Base-by-base conservation (phyloP, 2,113 vertebrate genomes). In the Etheostoma spectabile region DNA sequence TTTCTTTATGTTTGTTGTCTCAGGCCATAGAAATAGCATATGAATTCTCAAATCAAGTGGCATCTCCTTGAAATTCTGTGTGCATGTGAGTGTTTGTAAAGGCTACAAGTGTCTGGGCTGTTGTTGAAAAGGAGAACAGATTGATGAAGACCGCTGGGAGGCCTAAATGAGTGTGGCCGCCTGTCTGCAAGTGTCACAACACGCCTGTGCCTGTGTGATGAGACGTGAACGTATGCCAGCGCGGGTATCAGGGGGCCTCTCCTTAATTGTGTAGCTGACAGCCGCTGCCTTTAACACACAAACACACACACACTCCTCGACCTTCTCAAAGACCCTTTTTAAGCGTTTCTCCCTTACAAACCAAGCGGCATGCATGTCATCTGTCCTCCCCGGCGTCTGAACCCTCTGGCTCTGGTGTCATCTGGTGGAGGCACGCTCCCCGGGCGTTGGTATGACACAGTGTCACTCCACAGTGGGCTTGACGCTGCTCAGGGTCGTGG, bases 301-400 rank as follows among this genome's bases (percentile, higher is more conserved):
- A 6, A 76, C n/a, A 66, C 49, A 18, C 80, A 18, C 52, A n/a
- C 80, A 8, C 65, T 76, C 62, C 60, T 72, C 52, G 46, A 46
- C 21, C 45, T 21, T 53, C 81, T 84, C 77, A 85, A 74, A 74
- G 80, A 59, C 16, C 74, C 63, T 59, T 85, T 87, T 84, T 38
- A 86, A 60, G 57, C 70, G 18, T 53, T 68, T 33, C 66, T 83
- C 82, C 68, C 60, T 84, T 35, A 80, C 16, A 15, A 83, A 60
- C 69, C 45, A 69, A 85, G 79, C 48, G 91, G 91, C 85, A 93
- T 92, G 88, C 53, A 6, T 87, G 83, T 92, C 87, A 89, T 94
- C 86, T 90, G 88, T 86, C 87, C 63, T 42, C 77, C 45, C 82
- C 70, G 77, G 82, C 53, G 75, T 81, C 83, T 89, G 74, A 88